Conservation (phyloP, 2,113 vertebrate genomes). For the Bombycilla garrulus region DNA sequence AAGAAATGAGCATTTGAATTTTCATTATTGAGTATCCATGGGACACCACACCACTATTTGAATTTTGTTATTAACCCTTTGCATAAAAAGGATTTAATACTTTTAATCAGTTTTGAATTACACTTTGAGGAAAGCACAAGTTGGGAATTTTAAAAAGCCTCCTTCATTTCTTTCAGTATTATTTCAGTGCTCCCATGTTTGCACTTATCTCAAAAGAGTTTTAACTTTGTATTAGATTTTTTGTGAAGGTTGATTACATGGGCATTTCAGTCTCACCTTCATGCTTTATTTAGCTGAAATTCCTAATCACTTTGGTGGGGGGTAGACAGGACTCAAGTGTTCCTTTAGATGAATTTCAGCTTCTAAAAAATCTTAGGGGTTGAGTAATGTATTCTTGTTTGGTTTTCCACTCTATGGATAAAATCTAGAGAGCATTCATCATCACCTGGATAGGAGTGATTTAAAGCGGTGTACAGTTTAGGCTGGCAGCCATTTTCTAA, state of each 20-base stretch:
- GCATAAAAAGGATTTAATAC: conserved; percentile 64
- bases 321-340: conserved; percentile 55
- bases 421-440: conserved; percentile 40
- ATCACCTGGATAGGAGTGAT: conserved; percentile 28
- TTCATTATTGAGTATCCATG: conserved; percentile 77
- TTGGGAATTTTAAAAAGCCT: conserved; percentile 34
- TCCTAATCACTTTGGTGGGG: conserved; percentile 59
- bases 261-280: conserved; percentile 56
- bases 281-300: conserved; percentile 62
- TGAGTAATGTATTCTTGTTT: conserved; percentile 57
- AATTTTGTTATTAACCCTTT: conserved; percentile 75
- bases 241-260: conserved; percentile 59
- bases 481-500: conserved; percentile 28
- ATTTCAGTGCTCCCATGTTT: conserved; percentile 40
- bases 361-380: conserved; percentile 35
- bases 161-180: conserved; percentile 33
- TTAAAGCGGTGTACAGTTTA: conserved; percentile 30
- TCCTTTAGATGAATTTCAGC: conserved; percentile 54
- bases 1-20: conserved; percentile 77
- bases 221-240: conserved; percentile 57
- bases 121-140: conserved; percentile 48
- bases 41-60: conserved; percentile 65
- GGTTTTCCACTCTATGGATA: conserved; percentile 42
- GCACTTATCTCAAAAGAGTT: conserved; percentile 56
- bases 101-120: conserved; percentile 74